Percentiles rank a stretch among this genome's conserved stretches.
These are phyloP conservation scores for Hetaerina titia DNA, from an alignment of 2,888 invertebrate genomes.

Conservation along the genomic window DNA sequence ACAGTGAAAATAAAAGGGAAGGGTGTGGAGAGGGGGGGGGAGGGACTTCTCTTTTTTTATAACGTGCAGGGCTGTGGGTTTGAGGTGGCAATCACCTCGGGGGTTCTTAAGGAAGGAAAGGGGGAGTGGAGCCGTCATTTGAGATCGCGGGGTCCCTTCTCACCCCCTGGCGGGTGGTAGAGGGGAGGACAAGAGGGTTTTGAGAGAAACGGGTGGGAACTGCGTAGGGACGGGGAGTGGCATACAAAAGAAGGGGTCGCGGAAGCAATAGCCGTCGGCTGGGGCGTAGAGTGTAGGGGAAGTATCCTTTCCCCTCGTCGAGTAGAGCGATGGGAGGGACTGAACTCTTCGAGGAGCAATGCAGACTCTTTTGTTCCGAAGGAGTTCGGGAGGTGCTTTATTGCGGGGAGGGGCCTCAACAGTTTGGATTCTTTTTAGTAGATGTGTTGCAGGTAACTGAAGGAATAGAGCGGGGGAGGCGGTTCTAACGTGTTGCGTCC, in stretches of 20 bases:
- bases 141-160: background rate
- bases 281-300: background rate
- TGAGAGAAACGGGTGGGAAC: background rate
- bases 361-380: background rate
- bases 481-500: too few relatives aligned
- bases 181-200: background rate
- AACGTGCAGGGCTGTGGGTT: too few relatives aligned
- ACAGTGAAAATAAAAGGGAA: background rate
- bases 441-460: too few relatives aligned
- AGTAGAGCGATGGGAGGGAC: background rate
- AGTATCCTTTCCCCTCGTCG: too few relatives aligned
- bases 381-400: background rate
- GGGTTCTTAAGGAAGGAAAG: background rate
- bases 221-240: background rate
- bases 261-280: constrained; percentile 3
- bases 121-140: background rate
- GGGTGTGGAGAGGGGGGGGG: background rate
- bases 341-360: background rate
- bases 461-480: too few relatives aligned
- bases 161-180: background rate
- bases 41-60: background rate
- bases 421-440: background rate
- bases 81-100: too few relatives aligned
- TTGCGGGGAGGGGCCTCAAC: background rate
- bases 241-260: background rate